Conservation (phyloP, 2,113 vertebrate genomes). For the Crotalus horridus region DNA sequence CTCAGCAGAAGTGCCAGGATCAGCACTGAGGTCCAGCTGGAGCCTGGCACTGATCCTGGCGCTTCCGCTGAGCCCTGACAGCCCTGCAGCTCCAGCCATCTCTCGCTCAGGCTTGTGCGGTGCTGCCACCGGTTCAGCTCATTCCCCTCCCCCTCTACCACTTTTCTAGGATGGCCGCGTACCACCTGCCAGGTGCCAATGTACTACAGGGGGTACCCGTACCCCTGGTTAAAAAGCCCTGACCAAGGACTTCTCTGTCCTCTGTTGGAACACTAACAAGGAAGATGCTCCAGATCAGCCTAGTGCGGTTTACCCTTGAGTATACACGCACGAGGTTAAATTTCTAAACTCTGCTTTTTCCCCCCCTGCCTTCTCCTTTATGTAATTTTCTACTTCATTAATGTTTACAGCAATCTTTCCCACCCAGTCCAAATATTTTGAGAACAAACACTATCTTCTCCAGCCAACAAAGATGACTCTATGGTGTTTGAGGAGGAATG, state of each 20-base stretch:
- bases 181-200: too few species aligned
- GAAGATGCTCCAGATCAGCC: neutral
- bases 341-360: neutral
- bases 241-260: neutral
- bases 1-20: too few species aligned
- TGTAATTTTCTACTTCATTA: neutral
- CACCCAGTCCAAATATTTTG: neutral
- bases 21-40: too few species aligned
- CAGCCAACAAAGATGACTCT: neutral
- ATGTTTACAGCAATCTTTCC: neutral
- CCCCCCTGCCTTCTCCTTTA: fast-evolving
- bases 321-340: neutral
- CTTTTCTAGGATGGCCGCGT: too few species aligned
- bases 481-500: neutral
- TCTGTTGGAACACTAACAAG: neutral
- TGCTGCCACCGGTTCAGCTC: too few species aligned
- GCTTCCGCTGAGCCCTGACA: too few species aligned
- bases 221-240: too few species aligned
- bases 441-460: neutral
- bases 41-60: too few species aligned
- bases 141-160: too few species aligned
- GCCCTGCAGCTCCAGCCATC: too few species aligned
- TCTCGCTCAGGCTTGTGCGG: too few species aligned
- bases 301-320: neutral
- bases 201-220: too few species aligned